These are phyloP conservation scores for Eretmodus cyanostictus DNA, from an alignment of 2,113 vertebrate species.

Conservation along the genomic window DNA sequence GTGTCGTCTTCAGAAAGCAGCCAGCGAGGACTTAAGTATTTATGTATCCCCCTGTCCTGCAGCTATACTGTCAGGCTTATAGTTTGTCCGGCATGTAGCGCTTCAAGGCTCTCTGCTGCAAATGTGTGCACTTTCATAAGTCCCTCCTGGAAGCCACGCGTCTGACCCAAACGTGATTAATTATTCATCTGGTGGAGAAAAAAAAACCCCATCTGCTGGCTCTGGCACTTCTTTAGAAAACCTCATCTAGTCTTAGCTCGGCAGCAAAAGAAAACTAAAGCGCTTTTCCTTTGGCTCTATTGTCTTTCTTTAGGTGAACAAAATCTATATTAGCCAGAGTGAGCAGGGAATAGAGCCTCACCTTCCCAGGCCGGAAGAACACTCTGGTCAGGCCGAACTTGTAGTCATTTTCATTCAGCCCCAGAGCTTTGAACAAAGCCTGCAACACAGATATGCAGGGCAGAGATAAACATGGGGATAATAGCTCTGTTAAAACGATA, in stretches of 20 bases:
- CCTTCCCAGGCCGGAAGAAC: slow-evolving; percentile 97
- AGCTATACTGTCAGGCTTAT: neutral
- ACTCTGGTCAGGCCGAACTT: slow-evolving; percentile 97
- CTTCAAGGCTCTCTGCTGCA: neutral
- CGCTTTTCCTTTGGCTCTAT: neutral
- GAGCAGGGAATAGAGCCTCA: slow-evolving; percentile 52
- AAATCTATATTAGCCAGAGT: neutral
- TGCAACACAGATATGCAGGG: slow-evolving; percentile 50
- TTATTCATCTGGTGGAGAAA: slow-evolving; percentile 30
- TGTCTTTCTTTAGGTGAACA: neutral
- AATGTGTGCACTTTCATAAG: neutral
- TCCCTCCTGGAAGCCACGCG: neutral
- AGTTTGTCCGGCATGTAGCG: neutral
- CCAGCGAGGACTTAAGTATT: neutral
- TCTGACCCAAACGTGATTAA: slow-evolving; percentile 14
- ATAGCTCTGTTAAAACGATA: accelerated
- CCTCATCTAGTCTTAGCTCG: neutral
- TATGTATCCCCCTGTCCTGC: neutral
- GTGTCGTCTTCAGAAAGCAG: neutral
- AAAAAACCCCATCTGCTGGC: slow-evolving; percentile 6
- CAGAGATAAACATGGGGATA: neutral
- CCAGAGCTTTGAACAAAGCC: slow-evolving; percentile 97
- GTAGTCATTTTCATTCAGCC: slow-evolving; percentile 94
- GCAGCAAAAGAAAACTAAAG: slow-evolving; percentile 10
- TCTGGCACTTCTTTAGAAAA: neutral